These are phyloP conservation scores for Collichthys lucidus DNA, from an alignment of 2,113 vertebrate genomes.

Conservation along the genomic window DNA sequence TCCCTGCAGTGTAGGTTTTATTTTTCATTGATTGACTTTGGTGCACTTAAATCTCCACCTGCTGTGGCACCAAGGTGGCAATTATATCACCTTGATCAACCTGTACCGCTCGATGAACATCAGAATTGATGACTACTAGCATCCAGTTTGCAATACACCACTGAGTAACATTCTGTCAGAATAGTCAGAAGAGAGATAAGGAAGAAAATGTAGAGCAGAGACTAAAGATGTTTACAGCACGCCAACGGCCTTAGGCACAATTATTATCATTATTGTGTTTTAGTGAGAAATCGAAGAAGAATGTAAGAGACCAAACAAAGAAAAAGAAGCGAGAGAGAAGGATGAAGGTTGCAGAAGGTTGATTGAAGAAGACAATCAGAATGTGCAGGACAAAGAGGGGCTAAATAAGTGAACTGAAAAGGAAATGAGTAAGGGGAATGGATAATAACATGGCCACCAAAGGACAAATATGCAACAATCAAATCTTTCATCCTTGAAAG, in stretches of 20 bases:
- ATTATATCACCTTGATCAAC: not conserved
- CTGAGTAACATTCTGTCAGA: not conserved
- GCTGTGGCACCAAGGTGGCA: not conserved
- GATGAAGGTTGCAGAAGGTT: not conserved
- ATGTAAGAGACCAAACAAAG: not conserved
- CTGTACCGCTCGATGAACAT: not conserved
- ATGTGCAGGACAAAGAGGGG: not conserved
- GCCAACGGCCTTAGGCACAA: constrained; percentile 7
- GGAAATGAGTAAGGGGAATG: not conserved
- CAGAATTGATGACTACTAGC: not conserved
- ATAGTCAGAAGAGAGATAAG: not conserved
- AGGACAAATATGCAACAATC: constrained; percentile 24
- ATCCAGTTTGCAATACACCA: not conserved
- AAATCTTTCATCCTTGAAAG: constrained; percentile 23
- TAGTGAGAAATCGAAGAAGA: not conserved
- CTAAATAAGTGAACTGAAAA: constrained; percentile 17
- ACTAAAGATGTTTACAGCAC: constrained; percentile 11
- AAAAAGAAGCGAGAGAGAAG: not conserved
- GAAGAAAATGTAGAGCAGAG: not conserved
- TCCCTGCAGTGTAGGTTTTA: not conserved
- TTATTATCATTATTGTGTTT: constrained; percentile 25
- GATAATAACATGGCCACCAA: constrained; percentile 32
- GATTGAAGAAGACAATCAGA: not conserved
- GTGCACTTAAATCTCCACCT: not conserved
- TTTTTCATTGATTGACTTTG: not conserved